These are phyloP conservation scores for Drosophila pachea DNA, from an alignment of 1,140 invertebrate species.

Conservation along the genomic window DNA sequence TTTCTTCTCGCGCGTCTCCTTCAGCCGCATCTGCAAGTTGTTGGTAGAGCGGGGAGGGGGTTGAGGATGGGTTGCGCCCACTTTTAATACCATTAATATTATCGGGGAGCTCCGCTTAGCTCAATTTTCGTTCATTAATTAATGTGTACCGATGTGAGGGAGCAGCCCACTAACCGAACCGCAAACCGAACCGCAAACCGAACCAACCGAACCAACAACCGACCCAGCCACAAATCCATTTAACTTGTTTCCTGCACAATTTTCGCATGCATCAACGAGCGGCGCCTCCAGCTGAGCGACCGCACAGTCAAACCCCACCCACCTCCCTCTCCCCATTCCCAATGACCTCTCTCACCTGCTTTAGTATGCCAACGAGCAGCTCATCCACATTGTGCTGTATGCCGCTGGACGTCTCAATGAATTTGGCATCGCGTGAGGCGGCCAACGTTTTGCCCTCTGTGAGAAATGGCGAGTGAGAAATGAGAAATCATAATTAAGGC, in stretches of 20 bases:
- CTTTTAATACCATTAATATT: constrained; percentile 43
- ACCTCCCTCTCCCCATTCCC: background rate
- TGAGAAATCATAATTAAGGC: constrained; percentile 60
- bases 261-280: constrained; percentile 67
- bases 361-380: constrained; percentile 91
- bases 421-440: constrained; percentile 92
- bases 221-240: constrained; percentile 59
- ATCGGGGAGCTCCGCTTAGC: constrained; percentile 6
- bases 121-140: constrained; percentile 69
- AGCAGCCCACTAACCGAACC: constrained; percentile 3
- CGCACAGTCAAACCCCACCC: constrained; percentile 19
- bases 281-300: constrained; percentile 59
- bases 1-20: constrained; percentile 85
- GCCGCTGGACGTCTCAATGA: constrained; percentile 94
- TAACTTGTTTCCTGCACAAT: constrained; percentile 71
- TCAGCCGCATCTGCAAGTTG: constrained; percentile 84
- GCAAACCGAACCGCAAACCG: background rate
- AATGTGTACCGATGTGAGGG: constrained; percentile 43
- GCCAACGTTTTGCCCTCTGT: constrained; percentile 92
- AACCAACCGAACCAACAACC: background rate
- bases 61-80: background rate
- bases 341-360: constrained; percentile 81
- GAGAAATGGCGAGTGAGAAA: constrained; percentile 18
- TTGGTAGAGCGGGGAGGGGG: too few species aligned
- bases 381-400: constrained; percentile 96